Base-by-base conservation (phyloP, 2,797 vertebrate species). In the Microchirus variegatus region DNA sequence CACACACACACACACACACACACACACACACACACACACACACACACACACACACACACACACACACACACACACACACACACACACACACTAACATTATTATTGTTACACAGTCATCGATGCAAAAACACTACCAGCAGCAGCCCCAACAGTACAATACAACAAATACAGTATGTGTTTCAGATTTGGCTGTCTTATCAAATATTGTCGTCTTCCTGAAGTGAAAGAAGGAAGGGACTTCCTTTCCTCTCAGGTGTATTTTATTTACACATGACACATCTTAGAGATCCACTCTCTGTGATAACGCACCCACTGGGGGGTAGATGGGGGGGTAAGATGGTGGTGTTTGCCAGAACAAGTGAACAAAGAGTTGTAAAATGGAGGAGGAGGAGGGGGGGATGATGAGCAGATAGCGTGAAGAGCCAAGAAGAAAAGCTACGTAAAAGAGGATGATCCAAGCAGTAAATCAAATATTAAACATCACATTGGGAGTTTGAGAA, bases 251-350 rank as follows among this genome's bases (percentile, higher is more conserved):
- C 26, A 13, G 54, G 14, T 55, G 59, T 52, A 26, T 73, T 78
- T 62, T 69, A 70, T 77, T 80, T 64, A 53, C 50, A 49, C 47
- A 46, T 9, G 36, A 81, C 66, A 53, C 64, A 66, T 75, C 43
- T 78, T 69, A 67, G 50, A 80, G 73, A 83, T 87, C 61, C 5
- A 46, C 46, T 16, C 14, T 74, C 19, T 47, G 51, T 75, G 75
- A 82, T 82, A 73, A 62, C 8, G 15, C 16, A 45, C 15, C 15
- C 37, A 35, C 5, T 16, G 40, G 4, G 26, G 26, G 18, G 55
- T 41, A 10, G 14, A 40, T 50, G 38, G 37, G 38, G 13, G 46
- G n/a, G n/a, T n/a, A 38, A 67, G 62, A 78, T 62, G 51, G 51
- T 18, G 46, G 61, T 41, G 16, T 58, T 31, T 50, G 26, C 49